Evolutionary conservation across 2,888 invertebrate genomes (phyloP), one percentile per base, ranked within the genome.

Genomic region (Trileptium ribeirensis): DNA sequence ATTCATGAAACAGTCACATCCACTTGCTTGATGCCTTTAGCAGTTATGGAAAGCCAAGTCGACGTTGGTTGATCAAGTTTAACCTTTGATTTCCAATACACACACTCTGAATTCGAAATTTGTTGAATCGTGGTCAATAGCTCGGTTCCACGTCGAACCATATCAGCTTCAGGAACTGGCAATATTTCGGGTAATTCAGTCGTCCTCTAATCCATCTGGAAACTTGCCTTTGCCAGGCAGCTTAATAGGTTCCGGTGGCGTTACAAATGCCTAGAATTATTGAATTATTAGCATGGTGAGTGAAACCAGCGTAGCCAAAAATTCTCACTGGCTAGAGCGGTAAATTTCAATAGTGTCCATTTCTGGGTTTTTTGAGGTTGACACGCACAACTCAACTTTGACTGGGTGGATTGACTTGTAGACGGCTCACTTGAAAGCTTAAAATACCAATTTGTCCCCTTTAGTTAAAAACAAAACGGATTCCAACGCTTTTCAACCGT

Each of bases 41-140:
- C 89, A 0, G 90, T 89, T n/a, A 90, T 88, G 29, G 90, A 90
- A 3, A 91, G 87, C 89, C 90, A 90, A 1, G 90, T 90, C 81
- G 90, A 90, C 31, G 89, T 87, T 82, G 89, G 89, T 81, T 88
- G 88, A 37, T 87, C 88, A 80, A 90, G 87, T 67, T 88, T 86
- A 19, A 88, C 83, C 0, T 67, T 77, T 8, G 8, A 19, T n/a
- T 77, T 77, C 77, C 77, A 77, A 77, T 36, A 77, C 8, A 37
- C 38, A 37, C 77, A 77, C n/a, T 77, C 77, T 3, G 77, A 15
- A 3, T 15, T 3, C 8, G 74, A 31, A 15, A 33, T 3, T 8
- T 3, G 8, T 51, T 51, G 8, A 51, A 51, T 51, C 33, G 37
- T 34, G n/a, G 37, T n/a, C 36, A 77, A 31, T 38, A 77, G 37